Percentiles rank a stretch among this genome's conserved stretches.
These are phyloP conservation scores for Chloropsis cyanopogon DNA, from an alignment of 2,113 vertebrate genomes.

Conservation along the genomic window DNA sequence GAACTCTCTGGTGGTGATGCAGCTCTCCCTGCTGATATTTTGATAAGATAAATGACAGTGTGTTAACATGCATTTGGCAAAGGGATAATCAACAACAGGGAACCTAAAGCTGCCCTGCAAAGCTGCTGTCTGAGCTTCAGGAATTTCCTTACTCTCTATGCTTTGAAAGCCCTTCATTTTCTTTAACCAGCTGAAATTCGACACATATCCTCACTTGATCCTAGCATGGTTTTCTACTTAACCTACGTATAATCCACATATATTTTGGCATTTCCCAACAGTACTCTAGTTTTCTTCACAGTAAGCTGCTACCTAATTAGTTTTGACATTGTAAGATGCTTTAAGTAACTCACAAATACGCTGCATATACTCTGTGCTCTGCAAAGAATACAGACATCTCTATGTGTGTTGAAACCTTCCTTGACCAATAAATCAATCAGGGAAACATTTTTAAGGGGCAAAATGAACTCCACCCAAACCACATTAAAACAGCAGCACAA, in stretches of 20 bases:
- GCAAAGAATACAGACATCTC: background rate
- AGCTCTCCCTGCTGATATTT: conserved; percentile 32
- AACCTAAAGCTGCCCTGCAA: background rate
- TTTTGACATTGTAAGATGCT: background rate
- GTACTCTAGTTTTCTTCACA: background rate
- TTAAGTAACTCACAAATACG: background rate
- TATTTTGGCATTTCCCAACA: background rate
- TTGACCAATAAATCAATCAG: background rate
- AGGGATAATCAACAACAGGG: conserved; percentile 14
- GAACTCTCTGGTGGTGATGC: background rate
- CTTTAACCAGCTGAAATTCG: background rate
- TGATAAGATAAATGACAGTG: conserved; percentile 55
- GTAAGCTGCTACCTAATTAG: background rate
- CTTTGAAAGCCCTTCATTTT: background rate
- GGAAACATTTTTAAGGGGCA: background rate
- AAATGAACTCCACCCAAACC: background rate
- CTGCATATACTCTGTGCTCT: background rate
- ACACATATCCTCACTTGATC: background rate
- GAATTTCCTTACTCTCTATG: background rate
- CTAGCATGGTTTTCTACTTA: background rate
- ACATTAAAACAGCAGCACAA: rapidly evolving
- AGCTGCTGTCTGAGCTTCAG: background rate
- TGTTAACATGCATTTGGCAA: conserved; percentile 24
- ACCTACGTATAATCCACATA: background rate
- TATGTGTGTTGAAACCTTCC: background rate